Conservation (phyloP, 2,888 invertebrate genomes). For the Parochlus steinenii region DNA sequence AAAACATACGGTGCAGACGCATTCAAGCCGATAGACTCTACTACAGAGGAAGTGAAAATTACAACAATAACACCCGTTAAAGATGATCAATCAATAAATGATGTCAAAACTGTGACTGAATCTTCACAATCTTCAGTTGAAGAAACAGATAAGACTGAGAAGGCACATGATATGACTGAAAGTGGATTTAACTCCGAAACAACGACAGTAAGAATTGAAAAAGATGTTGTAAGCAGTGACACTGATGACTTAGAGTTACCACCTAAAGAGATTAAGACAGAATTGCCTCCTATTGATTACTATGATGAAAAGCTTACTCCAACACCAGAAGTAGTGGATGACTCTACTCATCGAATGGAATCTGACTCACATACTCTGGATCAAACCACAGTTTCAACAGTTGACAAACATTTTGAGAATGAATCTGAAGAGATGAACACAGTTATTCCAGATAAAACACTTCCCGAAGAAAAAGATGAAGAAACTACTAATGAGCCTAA, state of each 20-base stretch:
- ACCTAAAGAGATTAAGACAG: conserved; percentile 15
- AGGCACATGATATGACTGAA: background rate
- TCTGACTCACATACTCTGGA: conserved; percentile 13
- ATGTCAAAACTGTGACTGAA: no score
- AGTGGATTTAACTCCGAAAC: conserved; percentile 11
- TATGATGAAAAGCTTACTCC: conserved; percentile 8
- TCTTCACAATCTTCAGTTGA: background rate
- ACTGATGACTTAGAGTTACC: conserved; percentile 12
- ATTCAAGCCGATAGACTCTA: no score
- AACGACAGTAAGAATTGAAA: conserved; percentile 12
- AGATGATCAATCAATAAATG: no score
- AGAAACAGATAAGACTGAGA: background rate
- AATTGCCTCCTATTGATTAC: conserved; percentile 8
- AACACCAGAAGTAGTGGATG: conserved; percentile 12
- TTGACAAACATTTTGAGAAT: background rate
- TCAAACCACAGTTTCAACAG: conserved; percentile 3
- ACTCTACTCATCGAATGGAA: conserved; percentile 12
- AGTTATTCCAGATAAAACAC: conserved; percentile 12
- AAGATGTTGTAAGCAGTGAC: conserved; percentile 13
- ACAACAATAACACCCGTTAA: no score
- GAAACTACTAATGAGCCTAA: conserved; percentile 1
- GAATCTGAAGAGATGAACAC: conserved; percentile 11
- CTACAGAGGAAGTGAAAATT: no score
- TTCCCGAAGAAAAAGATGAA: conserved; percentile 13
- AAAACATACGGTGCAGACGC: background rate